These are phyloP conservation scores for Drosophila mettleri DNA, from an alignment of 2,888 invertebrate species.

Conservation along the genomic window DNA sequence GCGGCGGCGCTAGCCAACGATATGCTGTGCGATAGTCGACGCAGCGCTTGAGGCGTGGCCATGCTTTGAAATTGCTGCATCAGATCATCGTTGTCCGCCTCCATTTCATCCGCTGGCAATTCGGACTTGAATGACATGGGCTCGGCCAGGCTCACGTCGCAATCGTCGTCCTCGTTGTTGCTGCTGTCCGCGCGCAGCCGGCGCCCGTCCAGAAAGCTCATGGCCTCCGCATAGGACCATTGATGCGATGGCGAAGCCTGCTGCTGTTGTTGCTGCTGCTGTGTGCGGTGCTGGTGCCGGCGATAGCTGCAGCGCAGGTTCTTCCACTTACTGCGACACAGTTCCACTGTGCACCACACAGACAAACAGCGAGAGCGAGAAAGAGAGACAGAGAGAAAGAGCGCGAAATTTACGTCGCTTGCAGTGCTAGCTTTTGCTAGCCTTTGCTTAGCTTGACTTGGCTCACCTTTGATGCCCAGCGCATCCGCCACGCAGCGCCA, in stretches of 20 bases:
- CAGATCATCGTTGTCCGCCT: conserved; percentile 74
- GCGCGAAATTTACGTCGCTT: conserved; percentile 1
- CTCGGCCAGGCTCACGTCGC: conserved; percentile 9
- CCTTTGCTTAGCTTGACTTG: conserved; percentile 3
- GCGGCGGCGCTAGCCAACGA: conserved; percentile 69
- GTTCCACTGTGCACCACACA: conserved; percentile 63
- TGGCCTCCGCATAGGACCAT: conserved; percentile 55
- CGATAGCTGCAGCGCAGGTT: conserved; percentile 75
- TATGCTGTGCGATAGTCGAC: conserved; percentile 74
- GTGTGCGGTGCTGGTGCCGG: conserved; percentile 48
- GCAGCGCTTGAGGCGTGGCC: conserved; percentile 79
- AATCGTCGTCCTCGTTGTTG: conserved; percentile 60
- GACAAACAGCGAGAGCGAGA: neutral
- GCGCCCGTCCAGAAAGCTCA: conserved; percentile 59
- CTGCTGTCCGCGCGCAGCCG: conserved; percentile 42
- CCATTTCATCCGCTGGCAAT: conserved; percentile 58
- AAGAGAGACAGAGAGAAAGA: neutral
- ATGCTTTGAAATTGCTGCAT: conserved; percentile 75
- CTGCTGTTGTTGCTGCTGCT: conserved; percentile 21
- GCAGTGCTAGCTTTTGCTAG: conserved; percentile 14
- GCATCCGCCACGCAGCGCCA: conserved; percentile 70
- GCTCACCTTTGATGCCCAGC: conserved; percentile 68
- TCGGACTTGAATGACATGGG: conserved; percentile 58
- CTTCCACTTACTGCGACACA: conserved; percentile 82
- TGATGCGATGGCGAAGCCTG: conserved; percentile 40